Percentiles rank a stretch among this genome's conserved stretches.
Evolutionary conservation across 1,140 invertebrate genomes (phyloP).

Genomic region (Drosophila triauraria): DNA sequence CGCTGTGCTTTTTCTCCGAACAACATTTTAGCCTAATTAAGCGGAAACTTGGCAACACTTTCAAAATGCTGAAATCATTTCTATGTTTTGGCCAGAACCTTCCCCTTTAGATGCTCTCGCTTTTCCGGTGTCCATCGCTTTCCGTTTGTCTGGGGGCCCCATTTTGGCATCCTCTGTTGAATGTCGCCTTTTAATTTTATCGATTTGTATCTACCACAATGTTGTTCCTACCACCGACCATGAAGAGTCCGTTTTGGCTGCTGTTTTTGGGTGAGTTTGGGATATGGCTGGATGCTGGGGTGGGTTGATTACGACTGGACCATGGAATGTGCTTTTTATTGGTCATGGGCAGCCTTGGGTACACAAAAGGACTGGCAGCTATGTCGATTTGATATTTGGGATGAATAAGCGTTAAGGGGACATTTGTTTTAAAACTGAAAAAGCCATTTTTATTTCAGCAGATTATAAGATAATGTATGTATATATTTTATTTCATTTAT

Average conservation of each 20-base stretch:
- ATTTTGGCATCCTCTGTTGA: constrained; percentile 26
- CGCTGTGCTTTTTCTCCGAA: constrained; percentile 1
- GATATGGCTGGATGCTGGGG: constrained; percentile 11
- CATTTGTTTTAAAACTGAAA: not conserved
- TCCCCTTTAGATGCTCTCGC: constrained; percentile 10
- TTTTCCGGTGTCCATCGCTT: constrained; percentile 9
- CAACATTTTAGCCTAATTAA: constrained; percentile 73
- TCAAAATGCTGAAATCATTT: constrained; percentile 34
- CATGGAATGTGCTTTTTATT: constrained; percentile 76
- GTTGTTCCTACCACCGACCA: constrained; percentile 37
- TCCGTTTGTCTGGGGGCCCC: constrained; percentile 19
- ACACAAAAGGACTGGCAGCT: constrained; percentile 6
- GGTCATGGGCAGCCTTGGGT: constrained; percentile 63
- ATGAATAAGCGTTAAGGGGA: not conserved
- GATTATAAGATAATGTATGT: not conserved
- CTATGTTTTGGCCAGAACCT: constrained; percentile 26
- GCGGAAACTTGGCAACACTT: constrained; percentile 77
- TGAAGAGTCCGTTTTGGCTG: constrained; percentile 45
- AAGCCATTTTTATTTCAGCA: too few species aligned
- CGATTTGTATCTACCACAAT: constrained; percentile 59
- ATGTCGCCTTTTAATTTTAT: constrained; percentile 69
- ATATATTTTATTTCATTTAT: not conserved
- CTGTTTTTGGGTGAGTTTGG: constrained; percentile 34
- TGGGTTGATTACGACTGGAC: constrained; percentile 39
- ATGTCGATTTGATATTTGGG: not conserved